These are phyloP conservation scores for Cyanoliseus patagonus DNA, from an alignment of 2,113 vertebrate species.

Conservation along the genomic window DNA sequence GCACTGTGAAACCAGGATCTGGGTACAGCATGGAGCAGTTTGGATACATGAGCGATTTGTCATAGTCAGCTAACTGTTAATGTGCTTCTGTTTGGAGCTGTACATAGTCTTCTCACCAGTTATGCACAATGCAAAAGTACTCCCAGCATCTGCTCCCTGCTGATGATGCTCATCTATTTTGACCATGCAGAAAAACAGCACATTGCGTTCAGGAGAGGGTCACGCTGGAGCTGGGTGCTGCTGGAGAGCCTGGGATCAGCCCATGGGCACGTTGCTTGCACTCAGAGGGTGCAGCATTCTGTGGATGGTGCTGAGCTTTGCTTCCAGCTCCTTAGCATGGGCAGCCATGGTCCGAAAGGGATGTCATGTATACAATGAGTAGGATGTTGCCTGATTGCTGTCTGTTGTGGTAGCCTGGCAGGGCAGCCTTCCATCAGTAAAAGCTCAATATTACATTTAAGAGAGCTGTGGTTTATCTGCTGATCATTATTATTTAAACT, in stretches of 20 bases:
- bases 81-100: neutral
- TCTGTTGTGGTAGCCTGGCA: neutral
- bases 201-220: neutral
- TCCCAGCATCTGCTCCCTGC: neutral
- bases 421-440: neutral
- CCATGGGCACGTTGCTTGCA: rapidly evolving
- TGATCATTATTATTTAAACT: neutral
- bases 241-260: neutral
- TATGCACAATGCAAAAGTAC: neutral
- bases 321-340: rapidly evolving
- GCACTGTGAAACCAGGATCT: neutral
- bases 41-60: neutral
- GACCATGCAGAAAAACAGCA: neutral
- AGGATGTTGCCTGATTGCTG: too few relatives aligned
- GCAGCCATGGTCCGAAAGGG: neutral
- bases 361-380: rapidly evolving
- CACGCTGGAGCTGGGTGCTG: rapidly evolving
- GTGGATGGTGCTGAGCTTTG: neutral
- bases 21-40: neutral
- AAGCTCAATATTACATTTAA: too few relatives aligned
- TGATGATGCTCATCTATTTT: neutral
- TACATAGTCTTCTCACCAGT: neutral
- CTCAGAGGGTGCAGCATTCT: rapidly evolving
- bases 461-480: neutral
- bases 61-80: neutral